Base-by-base conservation (phyloP, 2,888 invertebrate genomes). In the Tenthredo mesomela region DNA sequence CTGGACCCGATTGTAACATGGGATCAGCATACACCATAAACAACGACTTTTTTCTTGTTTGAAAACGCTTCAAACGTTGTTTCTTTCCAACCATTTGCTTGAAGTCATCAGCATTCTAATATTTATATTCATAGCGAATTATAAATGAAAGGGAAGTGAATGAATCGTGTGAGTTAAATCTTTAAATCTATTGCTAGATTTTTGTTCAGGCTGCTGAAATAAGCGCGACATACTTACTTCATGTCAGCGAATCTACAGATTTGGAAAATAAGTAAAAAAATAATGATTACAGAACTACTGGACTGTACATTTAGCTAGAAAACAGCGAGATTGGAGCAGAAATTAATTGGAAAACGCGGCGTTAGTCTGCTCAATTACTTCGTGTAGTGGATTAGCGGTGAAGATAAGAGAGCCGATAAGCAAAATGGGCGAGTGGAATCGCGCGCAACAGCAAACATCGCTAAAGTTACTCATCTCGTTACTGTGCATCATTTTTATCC, bases 391-490 rank as follows among this genome's bases (percentile, higher is more conserved):
- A 43, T 40, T 21, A 61, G n/a, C 58, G 12, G 61, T 25, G 33
- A 21, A 37, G 10, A 15, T 9, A 21, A 25, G 5, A 2, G 61
- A 80, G 21, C 54, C n/a, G 40, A 4, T 37, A 21, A 61, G 12
- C 43, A 61, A 58, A 80, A 80, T 80, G 80, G 40, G 15, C 40
- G 40, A 61, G 61, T 80, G 80, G 80, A 33, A 80, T 21, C 37
- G 21, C 18, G 25, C 21, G 7, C n/a, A 58, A 61, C 54, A 12
- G n/a, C 33, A 21, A 80, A 58, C 37, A 12, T 37, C 33, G 80
- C 15, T 80, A 40, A 80, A 61, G 21, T 61, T 80, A 18, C 58
- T 80, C 25, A 37, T 80, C 25, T 15, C 61, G 12, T 21, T 61
- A 61, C n/a, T 80, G 58, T 80, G 61, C 80, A 40, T 80, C 37